Evolutionary conservation across 2,888 invertebrate species (phyloP), one percentile per base, ranked within the genome.

Genomic region (Chrysolina oricalcia): DNA sequence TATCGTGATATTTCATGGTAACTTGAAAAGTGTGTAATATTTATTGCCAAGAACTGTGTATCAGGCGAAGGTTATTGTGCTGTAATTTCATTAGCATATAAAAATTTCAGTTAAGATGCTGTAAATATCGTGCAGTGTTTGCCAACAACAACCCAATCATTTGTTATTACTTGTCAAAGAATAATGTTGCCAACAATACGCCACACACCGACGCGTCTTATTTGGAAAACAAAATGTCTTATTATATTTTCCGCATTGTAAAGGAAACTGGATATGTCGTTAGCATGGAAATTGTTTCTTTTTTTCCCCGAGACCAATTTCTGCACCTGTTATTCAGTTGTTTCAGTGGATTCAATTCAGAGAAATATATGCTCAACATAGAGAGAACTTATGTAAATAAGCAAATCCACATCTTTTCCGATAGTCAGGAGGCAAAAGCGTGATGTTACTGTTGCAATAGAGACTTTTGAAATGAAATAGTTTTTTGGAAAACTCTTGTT

Each of bases 31-130:
- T 68, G 40, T 68, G 68, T 41, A 40, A 40, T 35, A 53, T 17
- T 53, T 13, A 56, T 48, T 68, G 68, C 68, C 68, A 68, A 68
- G 68, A 68, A 68, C 27, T n/a, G 6, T 53, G 50, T 68, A 17
- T 53, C n/a, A 21, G 35, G 6, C 53, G 19, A 53, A 68, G 68
- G 15, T 27, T 59, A 59, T 23, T 59, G 35, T 59, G 59, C 35
- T 15, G 27, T 59, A n/a, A 35, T 59, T 59, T 59, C 59, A 59
- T 59, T 59, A 59, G 59, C 23, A 59, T 15, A 59, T 59, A 35
- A 59, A 59, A 59, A 19, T 19, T 59, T 59, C 59, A 27, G 23
- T 59, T 59, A 6, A 23, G 59, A 35, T 35, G 27, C 59, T 59
- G 59, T 35, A 59, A 27, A 59, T 59, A 59, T n/a, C 59, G 10